Conservation (phyloP, 2,888 invertebrate genomes). For the Trilocha varians region DNA sequence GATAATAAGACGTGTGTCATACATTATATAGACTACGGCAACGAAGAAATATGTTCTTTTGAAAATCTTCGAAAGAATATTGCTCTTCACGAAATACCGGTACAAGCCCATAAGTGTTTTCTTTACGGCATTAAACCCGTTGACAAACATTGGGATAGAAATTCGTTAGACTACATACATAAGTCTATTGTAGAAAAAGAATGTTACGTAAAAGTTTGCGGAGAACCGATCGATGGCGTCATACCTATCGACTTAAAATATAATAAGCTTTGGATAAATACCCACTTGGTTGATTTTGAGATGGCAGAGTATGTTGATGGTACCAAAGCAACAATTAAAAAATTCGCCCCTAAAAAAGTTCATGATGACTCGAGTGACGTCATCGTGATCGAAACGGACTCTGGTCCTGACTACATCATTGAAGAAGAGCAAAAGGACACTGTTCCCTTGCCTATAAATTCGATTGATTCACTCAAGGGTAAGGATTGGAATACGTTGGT, state of each 20-base stretch:
- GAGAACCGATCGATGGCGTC: slow-evolving; percentile 37
- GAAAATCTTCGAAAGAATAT: slow-evolving; percentile 75
- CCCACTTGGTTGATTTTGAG: slow-evolving; percentile 60
- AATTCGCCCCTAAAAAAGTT: slow-evolving; percentile 23
- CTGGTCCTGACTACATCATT: slow-evolving; percentile 46
- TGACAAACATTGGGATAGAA: slow-evolving; percentile 54
- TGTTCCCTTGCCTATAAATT: slow-evolving; percentile 19
- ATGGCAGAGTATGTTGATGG: slow-evolving; percentile 51
- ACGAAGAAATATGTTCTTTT: slow-evolving; percentile 76
- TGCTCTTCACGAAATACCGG: slow-evolving; percentile 77
- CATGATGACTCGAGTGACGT: slow-evolving; percentile 12
- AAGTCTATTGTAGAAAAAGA: slow-evolving; percentile 70
- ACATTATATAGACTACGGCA: slow-evolving; percentile 88
- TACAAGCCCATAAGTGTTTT: slow-evolving; percentile 75
- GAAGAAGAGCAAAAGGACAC: slow-evolving; percentile 28
- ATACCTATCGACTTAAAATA: slow-evolving; percentile 47
- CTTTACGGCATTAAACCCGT: slow-evolving; percentile 54
- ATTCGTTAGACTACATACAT: slow-evolving; percentile 76
- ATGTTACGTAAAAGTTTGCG: slow-evolving; percentile 61
- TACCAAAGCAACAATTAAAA: slow-evolving; percentile 34
- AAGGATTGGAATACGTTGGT: slow-evolving; percentile 46
- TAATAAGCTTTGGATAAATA: slow-evolving; percentile 54
- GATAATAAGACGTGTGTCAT: slow-evolving; percentile 63
- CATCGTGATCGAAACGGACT: slow-evolving; percentile 25
- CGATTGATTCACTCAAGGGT: slow-evolving; percentile 28